Percentiles rank a stretch among this genome's conserved stretches.
These are phyloP conservation scores for Limnodromus scolopaceus DNA, from an alignment of 2,797 vertebrate genomes.

Conservation along the genomic window DNA sequence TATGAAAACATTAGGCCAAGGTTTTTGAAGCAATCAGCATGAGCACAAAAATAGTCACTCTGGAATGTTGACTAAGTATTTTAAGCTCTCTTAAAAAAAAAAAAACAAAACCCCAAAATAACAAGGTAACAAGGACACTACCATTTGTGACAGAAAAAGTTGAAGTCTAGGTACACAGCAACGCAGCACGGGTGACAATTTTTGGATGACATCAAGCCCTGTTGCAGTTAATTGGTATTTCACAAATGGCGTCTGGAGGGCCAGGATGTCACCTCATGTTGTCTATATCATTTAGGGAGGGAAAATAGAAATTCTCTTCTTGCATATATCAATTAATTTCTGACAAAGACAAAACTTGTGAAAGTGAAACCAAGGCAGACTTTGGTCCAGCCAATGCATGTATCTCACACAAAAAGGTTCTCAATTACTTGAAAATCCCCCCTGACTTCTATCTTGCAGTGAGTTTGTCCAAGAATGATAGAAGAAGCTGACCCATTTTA, in stretches of 20 bases:
- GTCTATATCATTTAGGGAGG: neutral
- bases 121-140: rapidly evolving
- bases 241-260: neutral
- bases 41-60: neutral
- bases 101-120: no score
- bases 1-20: neutral
- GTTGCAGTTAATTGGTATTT: neutral
- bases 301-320: neutral
- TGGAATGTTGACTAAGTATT: neutral
- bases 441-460: neutral
- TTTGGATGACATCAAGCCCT: neutral
- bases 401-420: neutral
- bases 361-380: neutral
- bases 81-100: neutral
- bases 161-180: neutral
- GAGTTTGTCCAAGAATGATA: neutral
- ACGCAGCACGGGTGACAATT: neutral
- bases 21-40: neutral
- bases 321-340: neutral
- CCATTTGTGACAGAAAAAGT: neutral
- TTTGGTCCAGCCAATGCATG: neutral
- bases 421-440: neutral
- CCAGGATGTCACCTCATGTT: neutral
- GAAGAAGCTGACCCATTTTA: neutral
- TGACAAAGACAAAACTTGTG: neutral